Percentiles rank a stretch among this genome's conserved stretches.
Conservation (phyloP, 2,888 invertebrate genomes). For the Nephrotoma appendiculata region DNA sequence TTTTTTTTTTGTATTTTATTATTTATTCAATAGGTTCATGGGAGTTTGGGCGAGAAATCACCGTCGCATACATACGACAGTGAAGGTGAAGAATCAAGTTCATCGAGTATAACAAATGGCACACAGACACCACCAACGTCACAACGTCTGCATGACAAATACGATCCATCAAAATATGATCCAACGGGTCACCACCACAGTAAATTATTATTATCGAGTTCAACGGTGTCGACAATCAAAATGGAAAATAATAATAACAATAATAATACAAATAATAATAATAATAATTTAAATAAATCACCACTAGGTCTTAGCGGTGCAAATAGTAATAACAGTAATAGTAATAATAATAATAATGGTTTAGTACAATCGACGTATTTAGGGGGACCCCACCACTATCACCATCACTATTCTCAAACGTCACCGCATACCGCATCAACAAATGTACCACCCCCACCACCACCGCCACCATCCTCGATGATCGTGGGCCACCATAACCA, state of each 20-base stretch:
- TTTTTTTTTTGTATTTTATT: slow-evolving; percentile 1
- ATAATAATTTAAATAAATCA: slow-evolving; percentile 5
- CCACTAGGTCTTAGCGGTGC: not conserved
- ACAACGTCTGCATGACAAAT: slow-evolving; percentile 21
- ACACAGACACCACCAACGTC: slow-evolving; percentile 31
- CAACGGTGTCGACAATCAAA: slow-evolving; percentile 1
- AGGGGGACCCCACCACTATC: slow-evolving; percentile 17
- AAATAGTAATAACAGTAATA: not conserved
- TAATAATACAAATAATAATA: not conserved
- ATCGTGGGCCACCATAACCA: slow-evolving; percentile 28
- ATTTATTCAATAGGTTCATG: slow-evolving; percentile 41
- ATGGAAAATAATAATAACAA: slow-evolving; percentile 5
- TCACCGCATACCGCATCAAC: slow-evolving; percentile 20
- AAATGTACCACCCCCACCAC: slow-evolving; percentile 28
- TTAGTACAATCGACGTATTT: slow-evolving; percentile 16
- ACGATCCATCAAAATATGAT: slow-evolving; percentile 18
- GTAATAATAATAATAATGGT: not conserved
- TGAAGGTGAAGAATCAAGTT: slow-evolving; percentile 77
- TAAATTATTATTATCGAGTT: slow-evolving; percentile 6
- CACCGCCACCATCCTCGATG: slow-evolving; percentile 26
- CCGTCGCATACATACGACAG: slow-evolving; percentile 66
- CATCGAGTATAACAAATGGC: slow-evolving; percentile 43
- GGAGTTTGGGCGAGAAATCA: slow-evolving; percentile 48
- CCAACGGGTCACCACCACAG: slow-evolving; percentile 10
- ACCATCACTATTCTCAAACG: slow-evolving; percentile 15